A percentile compares a stretch with the other conserved stretches of the same genome.
Conservation (phyloP, 2,113 vertebrate genomes). For the Amblyornis subalaris region DNA sequence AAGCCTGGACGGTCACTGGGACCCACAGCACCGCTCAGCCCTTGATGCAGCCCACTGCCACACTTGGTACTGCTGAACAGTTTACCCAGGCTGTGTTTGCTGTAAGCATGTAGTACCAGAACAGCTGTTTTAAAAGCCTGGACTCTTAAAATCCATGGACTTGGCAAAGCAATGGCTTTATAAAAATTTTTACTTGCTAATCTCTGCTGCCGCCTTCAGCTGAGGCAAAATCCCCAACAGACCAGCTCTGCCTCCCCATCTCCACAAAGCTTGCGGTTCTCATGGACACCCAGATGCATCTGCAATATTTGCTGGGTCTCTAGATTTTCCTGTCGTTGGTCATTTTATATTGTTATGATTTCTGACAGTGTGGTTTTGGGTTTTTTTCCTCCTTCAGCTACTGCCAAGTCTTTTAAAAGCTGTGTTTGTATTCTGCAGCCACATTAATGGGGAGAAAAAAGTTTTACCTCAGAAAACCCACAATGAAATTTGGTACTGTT, state of each 20-base stretch:
- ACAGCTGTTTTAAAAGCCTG: background rate
- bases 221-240: accelerated
- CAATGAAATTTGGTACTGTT: background rate
- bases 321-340: too few relatives aligned
- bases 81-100: accelerated
- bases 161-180: background rate
- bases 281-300: accelerated
- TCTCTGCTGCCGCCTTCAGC: background rate
- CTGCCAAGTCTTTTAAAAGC: background rate
- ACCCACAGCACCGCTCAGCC: accelerated
- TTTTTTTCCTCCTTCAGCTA: background rate
- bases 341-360: background rate
- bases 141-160: background rate
- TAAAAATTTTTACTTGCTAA: accelerated
- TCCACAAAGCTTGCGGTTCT: background rate
- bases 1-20: accelerated
- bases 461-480: background rate
- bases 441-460: background rate
- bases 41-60: accelerated
- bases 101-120: accelerated
- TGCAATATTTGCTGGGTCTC: accelerated
- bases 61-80: accelerated
- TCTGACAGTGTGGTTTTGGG: background rate
- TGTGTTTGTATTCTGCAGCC: background rate
- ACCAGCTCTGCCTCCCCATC: background rate